Conservation (phyloP, 92 coral and sea anemone species). For the Palythoa caribaeorum region DNA sequence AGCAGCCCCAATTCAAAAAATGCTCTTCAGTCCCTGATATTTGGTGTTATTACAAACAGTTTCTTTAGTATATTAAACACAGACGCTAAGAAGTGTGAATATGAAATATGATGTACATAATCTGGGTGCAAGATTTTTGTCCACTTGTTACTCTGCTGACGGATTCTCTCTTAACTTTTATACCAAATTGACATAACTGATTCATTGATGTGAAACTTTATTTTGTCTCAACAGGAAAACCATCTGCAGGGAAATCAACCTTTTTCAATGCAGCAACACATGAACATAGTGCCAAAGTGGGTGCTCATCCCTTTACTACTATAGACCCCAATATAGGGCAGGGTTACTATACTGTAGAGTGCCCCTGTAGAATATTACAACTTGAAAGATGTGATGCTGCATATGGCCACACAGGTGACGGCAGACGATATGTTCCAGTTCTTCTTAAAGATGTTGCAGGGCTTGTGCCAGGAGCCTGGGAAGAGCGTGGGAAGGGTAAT, state of each 20-base stretch:
- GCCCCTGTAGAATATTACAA: conserved; percentile 71
- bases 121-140: too few relatives aligned
- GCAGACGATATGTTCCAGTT: conserved; percentile 80
- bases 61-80: too few relatives aligned
- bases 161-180: too few relatives aligned
- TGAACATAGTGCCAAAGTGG: conserved; percentile 76
- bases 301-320: conserved; percentile 88
- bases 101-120: too few relatives aligned
- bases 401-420: conserved; percentile 76
- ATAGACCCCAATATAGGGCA: conserved; percentile 86
- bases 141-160: too few relatives aligned
- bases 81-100: too few relatives aligned
- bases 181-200: too few relatives aligned
- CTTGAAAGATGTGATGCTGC: conserved; percentile 68
- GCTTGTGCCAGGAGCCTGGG: conserved; percentile 90
- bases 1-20: too few relatives aligned
- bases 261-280: conserved; percentile 62
- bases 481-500: conserved; percentile 87
- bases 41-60: too few relatives aligned
- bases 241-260: conserved; percentile 68
- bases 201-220: background rate
- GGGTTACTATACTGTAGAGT: conserved; percentile 77
- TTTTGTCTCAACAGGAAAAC: conserved; percentile 72
- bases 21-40: too few relatives aligned
- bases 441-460: conserved; percentile 89